A percentile compares a stretch with the other conserved stretches of the same genome.
Evolutionary conservation across 2,113 vertebrate species (phyloP).

Genomic region (Suncus etruscus): DNA sequence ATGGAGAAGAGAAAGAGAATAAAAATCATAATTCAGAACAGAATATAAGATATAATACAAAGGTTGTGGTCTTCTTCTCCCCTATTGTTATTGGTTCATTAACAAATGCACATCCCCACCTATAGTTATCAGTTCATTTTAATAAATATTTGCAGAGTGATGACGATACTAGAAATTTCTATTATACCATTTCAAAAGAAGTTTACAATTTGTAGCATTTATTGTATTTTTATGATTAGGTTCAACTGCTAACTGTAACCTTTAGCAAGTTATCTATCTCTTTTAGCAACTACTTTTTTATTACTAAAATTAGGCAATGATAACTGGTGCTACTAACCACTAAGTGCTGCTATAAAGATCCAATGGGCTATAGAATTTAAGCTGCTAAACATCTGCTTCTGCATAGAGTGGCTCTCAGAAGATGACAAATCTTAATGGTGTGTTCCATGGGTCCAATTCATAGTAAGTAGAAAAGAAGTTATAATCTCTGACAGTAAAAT

Average conservation of each 20-base stretch:
- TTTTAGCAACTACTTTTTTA: neutral
- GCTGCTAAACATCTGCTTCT: neutral
- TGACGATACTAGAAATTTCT: neutral
- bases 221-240: neutral
- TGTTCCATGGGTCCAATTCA: neutral
- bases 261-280: neutral
- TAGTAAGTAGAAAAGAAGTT: constrained; percentile 20
- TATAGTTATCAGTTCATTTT: neutral
- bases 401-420: neutral
- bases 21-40: neutral
- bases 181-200: neutral
- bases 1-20: neutral
- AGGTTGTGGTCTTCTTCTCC: neutral
- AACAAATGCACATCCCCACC: constrained; percentile 6
- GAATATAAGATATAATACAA: neutral
- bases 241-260: too few species aligned
- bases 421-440: neutral
- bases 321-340: neutral
- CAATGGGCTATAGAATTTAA: neutral
- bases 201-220: neutral
- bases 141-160: neutral
- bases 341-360: neutral
- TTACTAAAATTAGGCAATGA: neutral
- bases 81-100: too few species aligned
- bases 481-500: constrained; percentile 35